Evolutionary conservation across 2,797 vertebrate genomes (phyloP).

Genomic region (Myoxocephalus aenaeus): DNA sequence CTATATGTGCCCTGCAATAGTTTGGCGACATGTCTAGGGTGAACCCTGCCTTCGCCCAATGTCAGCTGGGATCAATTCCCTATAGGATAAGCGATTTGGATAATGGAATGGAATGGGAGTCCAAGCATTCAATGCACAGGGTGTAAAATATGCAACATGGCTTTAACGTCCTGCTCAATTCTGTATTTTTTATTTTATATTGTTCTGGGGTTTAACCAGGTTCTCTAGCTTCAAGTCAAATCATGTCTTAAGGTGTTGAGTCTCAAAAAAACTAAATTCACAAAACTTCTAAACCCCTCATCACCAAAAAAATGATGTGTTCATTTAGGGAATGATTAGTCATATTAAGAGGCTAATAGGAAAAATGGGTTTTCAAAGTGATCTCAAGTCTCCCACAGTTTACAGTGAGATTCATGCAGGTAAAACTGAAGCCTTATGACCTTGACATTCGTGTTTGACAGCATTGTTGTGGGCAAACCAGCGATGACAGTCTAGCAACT

Average conservation of each 20-base stretch:
- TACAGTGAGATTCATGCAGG: neutral
- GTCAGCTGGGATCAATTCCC: too few species aligned
- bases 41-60: too few species aligned
- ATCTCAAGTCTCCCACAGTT: neutral
- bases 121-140: neutral
- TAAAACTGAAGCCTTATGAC: neutral
- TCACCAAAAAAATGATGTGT: neutral
- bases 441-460: neutral
- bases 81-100: too few species aligned
- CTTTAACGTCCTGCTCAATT: neutral
- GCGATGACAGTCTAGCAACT: neutral
- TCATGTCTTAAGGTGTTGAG: neutral
- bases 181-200: neutral
- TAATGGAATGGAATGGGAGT: too few species aligned
- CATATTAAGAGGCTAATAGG: neutral
- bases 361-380: neutral
- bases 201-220: neutral
- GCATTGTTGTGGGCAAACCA: neutral
- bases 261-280: neutral
- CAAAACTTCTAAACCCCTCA: neutral
- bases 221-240: slow-evolving; percentile 3
- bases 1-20: too few species aligned
- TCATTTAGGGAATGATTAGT: neutral
- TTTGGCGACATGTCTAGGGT: too few species aligned
- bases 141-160: neutral